Conservation (phyloP, 2,888 invertebrate genomes). For the Hymenopus coronatus region DNA sequence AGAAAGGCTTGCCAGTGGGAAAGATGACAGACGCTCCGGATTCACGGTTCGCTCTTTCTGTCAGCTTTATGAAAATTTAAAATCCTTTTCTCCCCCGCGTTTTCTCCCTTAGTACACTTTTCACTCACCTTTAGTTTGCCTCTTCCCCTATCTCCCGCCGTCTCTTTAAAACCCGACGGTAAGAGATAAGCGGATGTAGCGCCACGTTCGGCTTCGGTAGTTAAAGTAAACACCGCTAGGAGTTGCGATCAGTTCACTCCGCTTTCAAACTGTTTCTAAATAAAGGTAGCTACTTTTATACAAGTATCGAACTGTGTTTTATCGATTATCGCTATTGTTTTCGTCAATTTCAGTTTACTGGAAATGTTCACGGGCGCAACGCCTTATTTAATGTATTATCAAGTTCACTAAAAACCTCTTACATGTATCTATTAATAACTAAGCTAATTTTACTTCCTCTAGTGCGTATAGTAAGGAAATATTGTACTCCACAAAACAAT, state of each 20-base stretch:
- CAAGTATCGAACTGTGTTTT: no score
- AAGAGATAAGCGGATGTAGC: background rate
- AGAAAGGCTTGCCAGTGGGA: background rate
- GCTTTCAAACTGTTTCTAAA: no score
- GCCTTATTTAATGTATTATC: no score
- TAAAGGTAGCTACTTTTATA: no score
- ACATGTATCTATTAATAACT: no score
- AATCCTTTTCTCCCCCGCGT: conserved; percentile 38
- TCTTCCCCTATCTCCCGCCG: background rate
- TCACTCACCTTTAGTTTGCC: background rate
- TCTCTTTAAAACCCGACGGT: background rate
- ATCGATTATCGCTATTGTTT: no score
- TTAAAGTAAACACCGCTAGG: background rate
- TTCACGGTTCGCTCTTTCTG: conserved; percentile 40
- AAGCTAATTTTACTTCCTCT: no score
- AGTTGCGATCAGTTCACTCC: background rate
- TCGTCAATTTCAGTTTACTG: no score
- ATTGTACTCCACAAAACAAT: no score
- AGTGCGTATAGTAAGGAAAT: no score
- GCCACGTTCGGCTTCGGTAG: background rate
- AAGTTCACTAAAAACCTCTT: no score
- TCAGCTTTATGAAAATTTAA: conserved; percentile 47
- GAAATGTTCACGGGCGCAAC: no score
- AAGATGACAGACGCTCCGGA: background rate
- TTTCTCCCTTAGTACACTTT: conserved; percentile 20